Evolutionary conservation across 2,113 vertebrate species (phyloP), one percentile per base, ranked within the genome.

Genomic region (Pelobates fuscus): DNA sequence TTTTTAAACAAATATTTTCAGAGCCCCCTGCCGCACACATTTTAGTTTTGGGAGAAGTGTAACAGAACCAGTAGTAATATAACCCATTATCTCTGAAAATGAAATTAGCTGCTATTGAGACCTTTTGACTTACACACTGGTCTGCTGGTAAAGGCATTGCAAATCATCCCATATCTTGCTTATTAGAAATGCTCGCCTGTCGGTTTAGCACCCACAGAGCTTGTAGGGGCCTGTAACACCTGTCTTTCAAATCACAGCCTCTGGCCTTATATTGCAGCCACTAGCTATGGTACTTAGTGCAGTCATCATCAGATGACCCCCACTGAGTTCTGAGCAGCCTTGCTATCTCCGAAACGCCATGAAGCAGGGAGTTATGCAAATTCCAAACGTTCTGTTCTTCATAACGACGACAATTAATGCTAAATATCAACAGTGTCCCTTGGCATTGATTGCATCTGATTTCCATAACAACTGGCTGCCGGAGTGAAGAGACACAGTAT

Each of bases 381-480:
- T 76, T 76, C 55, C 41, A 76, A 76, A 37, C 17, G 75, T 46
- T 55, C 65, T 57, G 70, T 62, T 80, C 26, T 67, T 75, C 10
- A 0, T 20, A 67, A 73, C 73, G 73, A 76, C 10, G 71, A 66
- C 69, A 77, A 76, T 76, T 76, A 76, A 76, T 76, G 73, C 0
- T 76, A 76, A 79, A 79, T 17, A 79, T 14, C 55, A 79, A 78
- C 77, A 82, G 55, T 82, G 81, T 46, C 57, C 43, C 77, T 82
- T 78, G 63, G 25, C 80, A 57, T 59, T 76, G 75, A 79, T 78
- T 70, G 81, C 61, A 70, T 61, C 79, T 57, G 46, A 30, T 82
- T 81, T 76, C 73, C 73, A 76, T 78, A 78, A 59, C 80, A 82
- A 57, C 79, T 70, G 78, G 71, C 75, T 81, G 69, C 25, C 2